Percentiles rank a stretch among this genome's conserved stretches.
Evolutionary conservation across 2,113 vertebrate species (phyloP).

Genomic region (Chaetura pelagica): DNA sequence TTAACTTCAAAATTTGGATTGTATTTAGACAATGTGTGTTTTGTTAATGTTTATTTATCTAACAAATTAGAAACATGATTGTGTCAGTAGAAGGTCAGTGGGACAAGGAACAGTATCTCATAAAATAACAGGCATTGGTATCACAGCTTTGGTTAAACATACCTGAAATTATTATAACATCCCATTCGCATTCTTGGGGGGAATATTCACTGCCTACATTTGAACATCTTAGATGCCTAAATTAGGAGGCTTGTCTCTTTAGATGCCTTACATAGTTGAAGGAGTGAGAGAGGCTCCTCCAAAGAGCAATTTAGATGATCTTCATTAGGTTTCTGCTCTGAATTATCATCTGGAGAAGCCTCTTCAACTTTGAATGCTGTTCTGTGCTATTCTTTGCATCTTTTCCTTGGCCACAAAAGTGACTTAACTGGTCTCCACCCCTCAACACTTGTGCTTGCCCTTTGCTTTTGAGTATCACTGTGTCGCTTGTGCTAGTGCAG

Average conservation of each 20-base stretch:
- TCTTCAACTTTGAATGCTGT: constrained; percentile 35
- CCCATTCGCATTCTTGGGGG: neutral
- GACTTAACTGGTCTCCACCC: neutral
- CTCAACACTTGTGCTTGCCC: neutral
- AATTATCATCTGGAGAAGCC: constrained; percentile 53
- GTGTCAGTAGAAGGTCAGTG: neutral
- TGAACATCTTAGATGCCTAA: constrained; percentile 42
- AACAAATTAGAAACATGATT: constrained; percentile 33
- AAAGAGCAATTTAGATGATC: constrained; percentile 43
- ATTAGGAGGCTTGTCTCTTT: constrained; percentile 39
- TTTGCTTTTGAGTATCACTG: neutral
- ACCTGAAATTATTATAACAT: constrained; percentile 21
- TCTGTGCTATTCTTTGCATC: constrained; percentile 43
- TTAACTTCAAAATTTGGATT: constrained; percentile 18
- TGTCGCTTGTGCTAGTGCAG: neutral
- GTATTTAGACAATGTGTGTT: neutral
- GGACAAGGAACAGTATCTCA: neutral
- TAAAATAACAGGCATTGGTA: neutral
- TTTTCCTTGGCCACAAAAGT: constrained; percentile 6
- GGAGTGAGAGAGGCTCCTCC: constrained; percentile 47
- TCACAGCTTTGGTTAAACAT: neutral
- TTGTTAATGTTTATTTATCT: constrained; percentile 31
- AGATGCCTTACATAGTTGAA: constrained; percentile 43
- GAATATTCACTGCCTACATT: neutral
- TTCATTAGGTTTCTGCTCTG: constrained; percentile 48